These are phyloP conservation scores for Eugnorisma glareosa DNA, from an alignment of 2,888 invertebrate species.

Conservation along the genomic window DNA sequence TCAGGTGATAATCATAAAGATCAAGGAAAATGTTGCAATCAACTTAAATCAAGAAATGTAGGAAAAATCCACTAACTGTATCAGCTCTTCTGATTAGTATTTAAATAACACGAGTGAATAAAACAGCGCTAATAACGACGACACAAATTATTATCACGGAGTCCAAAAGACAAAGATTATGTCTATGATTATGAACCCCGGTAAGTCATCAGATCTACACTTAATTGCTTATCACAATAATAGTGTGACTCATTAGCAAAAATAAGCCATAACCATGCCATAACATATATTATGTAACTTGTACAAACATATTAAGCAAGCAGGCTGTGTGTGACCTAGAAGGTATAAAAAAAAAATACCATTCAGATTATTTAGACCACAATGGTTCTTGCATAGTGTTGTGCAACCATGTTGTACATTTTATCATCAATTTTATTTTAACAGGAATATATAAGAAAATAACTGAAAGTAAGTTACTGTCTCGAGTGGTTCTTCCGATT, in stretches of 20 bases:
- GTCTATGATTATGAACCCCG: no score
- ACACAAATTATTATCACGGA: neutral
- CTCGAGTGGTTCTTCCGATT: neutral
- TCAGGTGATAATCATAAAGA: neutral
- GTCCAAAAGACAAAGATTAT: neutral
- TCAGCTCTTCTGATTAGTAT: neutral
- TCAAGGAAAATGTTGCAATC: neutral
- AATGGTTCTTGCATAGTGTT: neutral
- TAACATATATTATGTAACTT: neutral
- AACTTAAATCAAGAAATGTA: neutral
- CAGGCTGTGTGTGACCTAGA: neutral
- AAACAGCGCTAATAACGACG: neutral
- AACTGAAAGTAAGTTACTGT: neutral
- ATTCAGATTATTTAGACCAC: neutral
- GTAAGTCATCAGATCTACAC: neutral
- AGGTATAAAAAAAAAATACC: neutral
- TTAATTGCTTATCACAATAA: neutral
- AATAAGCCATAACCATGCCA: no score
- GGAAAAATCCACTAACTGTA: neutral
- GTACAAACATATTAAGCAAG: neutral
- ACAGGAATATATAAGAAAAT: neutral
- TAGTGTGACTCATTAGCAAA: slow-evolving; percentile 9
- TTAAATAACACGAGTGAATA: neutral
- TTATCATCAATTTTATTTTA: neutral
- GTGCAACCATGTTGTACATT: neutral